A percentile compares a stretch with the other conserved stretches of the same genome.
Conservation (phyloP, 2,888 invertebrate species). For the Drosophila melanosoma region DNA sequence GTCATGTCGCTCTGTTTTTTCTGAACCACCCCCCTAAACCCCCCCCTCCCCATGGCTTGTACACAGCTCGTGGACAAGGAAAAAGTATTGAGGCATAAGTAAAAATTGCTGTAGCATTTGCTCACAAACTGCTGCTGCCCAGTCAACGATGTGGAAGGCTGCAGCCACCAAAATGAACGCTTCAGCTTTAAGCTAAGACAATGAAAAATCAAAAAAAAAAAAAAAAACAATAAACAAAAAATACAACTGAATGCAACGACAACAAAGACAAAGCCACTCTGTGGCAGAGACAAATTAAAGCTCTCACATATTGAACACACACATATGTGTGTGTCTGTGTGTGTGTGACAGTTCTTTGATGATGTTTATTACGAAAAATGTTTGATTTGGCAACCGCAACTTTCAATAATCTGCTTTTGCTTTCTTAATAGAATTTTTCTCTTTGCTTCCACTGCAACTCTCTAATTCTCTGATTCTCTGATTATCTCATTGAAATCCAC, state of each 20-base stretch:
- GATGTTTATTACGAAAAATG: neutral
- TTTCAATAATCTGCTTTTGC: neutral
- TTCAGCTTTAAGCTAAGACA: constrained; percentile 59
- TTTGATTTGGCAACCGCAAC: neutral
- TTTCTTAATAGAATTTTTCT: neutral
- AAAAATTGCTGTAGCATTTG: constrained; percentile 75
- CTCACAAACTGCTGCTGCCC: constrained; percentile 57
- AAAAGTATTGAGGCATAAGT: constrained; percentile 77
- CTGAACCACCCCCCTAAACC: neutral
- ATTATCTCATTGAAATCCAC: neutral
- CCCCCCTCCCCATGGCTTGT: constrained; percentile 2
- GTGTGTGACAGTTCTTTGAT: neutral
- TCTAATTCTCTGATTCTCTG: neutral
- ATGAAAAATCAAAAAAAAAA: constrained; percentile 41
- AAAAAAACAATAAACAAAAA: neutral
- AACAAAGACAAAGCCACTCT: constrained; percentile 7
- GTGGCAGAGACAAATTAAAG: constrained; percentile 14
- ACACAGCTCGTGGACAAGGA: constrained; percentile 57
- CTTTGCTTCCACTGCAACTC: neutral
- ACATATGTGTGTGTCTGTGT: neutral
- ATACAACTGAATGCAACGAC: neutral
- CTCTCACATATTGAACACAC: too few species aligned
- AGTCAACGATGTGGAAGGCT: constrained; percentile 53
- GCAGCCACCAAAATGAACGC: constrained; percentile 37
- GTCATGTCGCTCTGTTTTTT: constrained; percentile 56